These are phyloP conservation scores for Mimumesa dahlbomi DNA, from an alignment of 2,888 invertebrate species.

Conservation along the genomic window DNA sequence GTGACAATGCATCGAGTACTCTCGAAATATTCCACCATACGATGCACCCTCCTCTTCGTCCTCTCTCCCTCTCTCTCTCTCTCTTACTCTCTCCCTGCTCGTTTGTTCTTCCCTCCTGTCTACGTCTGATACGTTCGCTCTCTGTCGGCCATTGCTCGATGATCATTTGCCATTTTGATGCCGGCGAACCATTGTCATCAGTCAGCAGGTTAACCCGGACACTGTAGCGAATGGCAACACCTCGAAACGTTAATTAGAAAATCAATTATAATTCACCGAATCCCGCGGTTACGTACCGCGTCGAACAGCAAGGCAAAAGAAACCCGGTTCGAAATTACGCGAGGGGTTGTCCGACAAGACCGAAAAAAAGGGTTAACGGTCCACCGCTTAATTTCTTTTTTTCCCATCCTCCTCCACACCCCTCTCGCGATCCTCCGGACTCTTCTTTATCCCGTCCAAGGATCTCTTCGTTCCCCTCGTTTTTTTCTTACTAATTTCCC, in stretches of 20 bases:
- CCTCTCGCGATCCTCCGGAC: neutral
- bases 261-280: no score
- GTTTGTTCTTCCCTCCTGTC: conserved; percentile 17
- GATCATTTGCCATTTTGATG: conserved; percentile 63
- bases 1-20: conserved; percentile 70
- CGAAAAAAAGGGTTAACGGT: neutral
- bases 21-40: conserved; percentile 66
- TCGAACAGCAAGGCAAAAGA: no score
- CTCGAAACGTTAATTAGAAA: no score
- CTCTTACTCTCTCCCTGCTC: conserved; percentile 11
- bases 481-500: conserved; percentile 70
- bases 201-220: conserved; percentile 31
- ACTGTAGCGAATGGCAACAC: conserved; percentile 30
- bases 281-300: no score
- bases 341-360: no score
- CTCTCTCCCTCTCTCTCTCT: conserved; percentile 15
- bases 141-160: conserved; percentile 53
- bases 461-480: conserved; percentile 32
- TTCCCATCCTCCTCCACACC: conserved; percentile 9
- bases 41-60: conserved; percentile 43
- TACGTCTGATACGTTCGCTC: conserved; percentile 23
- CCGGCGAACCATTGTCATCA: conserved; percentile 43
- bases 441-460: conserved; percentile 41
- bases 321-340: no score
- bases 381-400: conserved; percentile 30